These are phyloP conservation scores for Argyresthia goedartella DNA, from an alignment of 2,888 invertebrate genomes.

Conservation along the genomic window DNA sequence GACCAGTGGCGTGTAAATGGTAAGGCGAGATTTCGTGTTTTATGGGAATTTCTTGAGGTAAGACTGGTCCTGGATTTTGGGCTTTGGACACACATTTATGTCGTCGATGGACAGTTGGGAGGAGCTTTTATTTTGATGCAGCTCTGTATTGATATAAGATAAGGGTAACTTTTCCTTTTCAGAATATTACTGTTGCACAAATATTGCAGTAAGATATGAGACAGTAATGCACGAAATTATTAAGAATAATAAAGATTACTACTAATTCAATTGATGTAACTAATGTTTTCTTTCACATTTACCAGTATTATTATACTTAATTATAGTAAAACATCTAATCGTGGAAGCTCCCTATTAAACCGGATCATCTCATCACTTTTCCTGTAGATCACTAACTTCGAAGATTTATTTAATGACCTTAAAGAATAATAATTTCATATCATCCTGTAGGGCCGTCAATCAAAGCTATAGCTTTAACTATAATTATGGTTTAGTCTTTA, in stretches of 20 bases:
- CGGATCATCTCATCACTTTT: constrained; percentile 32
- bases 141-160: not conserved
- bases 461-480: constrained; percentile 1
- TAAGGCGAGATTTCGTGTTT: constrained; percentile 13
- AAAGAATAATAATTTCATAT: constrained; percentile 24
- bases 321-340: constrained; percentile 38
- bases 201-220: not conserved
- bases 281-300: not conserved
- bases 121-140: not conserved
- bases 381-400: constrained; percentile 31
- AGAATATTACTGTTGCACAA: not conserved
- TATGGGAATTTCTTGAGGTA: constrained; percentile 31
- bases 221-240: too few relatives aligned
- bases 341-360: constrained; percentile 33
- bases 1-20: constrained; percentile 24
- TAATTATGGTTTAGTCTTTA: constrained; percentile 6
- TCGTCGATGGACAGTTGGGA: not conserved
- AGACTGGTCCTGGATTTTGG: not conserved
- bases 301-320: not conserved
- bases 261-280: not conserved
- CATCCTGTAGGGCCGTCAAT: constrained; percentile 9
- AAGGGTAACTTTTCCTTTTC: not conserved
- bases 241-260: too few relatives aligned
- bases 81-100: not conserved
- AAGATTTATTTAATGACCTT: constrained; percentile 36